These are phyloP conservation scores for Scartelaos histophorus DNA, from an alignment of 2,113 vertebrate genomes.

Conservation along the genomic window DNA sequence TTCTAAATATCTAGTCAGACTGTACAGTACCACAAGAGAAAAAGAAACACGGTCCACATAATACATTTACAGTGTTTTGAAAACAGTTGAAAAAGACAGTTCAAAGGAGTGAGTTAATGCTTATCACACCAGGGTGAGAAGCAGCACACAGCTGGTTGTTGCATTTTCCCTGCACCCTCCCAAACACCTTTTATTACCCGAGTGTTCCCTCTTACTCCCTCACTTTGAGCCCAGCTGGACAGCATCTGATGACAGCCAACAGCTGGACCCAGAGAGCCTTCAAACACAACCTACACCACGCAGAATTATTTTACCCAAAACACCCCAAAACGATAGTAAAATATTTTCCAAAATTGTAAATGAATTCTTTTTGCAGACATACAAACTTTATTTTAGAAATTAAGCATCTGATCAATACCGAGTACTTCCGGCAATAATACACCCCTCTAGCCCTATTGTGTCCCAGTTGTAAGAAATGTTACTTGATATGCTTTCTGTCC, in stretches of 20 bases:
- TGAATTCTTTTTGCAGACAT: background rate
- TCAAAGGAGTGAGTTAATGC: constrained; percentile 44
- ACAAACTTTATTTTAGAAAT: background rate
- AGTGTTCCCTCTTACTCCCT: constrained; percentile 19
- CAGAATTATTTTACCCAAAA: constrained; percentile 16
- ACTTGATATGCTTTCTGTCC: constrained; percentile 36
- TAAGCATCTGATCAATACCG: background rate
- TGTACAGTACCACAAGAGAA: constrained; percentile 21
- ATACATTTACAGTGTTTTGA: background rate
- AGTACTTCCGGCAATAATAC: constrained; percentile 3
- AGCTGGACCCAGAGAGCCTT: constrained; percentile 67
- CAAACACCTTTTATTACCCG: constrained; percentile 59
- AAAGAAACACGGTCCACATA: constrained; percentile 30
- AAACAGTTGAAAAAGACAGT: constrained; percentile 9
- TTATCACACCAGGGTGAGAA: constrained; percentile 63
- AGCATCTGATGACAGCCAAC: constrained; percentile 71
- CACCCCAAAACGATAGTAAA: background rate
- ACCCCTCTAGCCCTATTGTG: constrained; percentile 40
- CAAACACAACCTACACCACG: constrained; percentile 15
- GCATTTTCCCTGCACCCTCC: constrained; percentile 54
- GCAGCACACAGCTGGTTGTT: constrained; percentile 74
- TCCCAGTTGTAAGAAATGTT: constrained; percentile 39
- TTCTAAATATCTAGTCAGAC: constrained; percentile 5
- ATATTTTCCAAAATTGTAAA: background rate
- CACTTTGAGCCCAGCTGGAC: constrained; percentile 67